These are phyloP conservation scores for Drosophila elegans DNA, from an alignment of 1,140 invertebrate species.

Conservation along the genomic window DNA sequence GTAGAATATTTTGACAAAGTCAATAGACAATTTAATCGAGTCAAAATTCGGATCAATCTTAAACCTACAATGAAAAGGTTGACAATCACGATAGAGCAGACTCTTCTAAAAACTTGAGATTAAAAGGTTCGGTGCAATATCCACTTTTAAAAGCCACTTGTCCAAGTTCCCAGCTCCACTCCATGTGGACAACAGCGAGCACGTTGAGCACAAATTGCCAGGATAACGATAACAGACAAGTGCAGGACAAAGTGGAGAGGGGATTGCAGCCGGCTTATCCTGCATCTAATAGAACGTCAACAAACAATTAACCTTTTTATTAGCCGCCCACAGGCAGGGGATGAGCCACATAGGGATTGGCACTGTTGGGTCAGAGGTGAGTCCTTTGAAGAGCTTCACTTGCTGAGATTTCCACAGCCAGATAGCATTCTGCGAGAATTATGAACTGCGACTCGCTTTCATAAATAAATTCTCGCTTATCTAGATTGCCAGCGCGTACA, in stretches of 20 bases:
- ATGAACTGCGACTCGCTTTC: constrained; percentile 34
- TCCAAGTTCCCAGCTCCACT: constrained; percentile 36
- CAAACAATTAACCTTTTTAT: constrained; percentile 71
- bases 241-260: constrained; percentile 23
- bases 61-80: neutral
- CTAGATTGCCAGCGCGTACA: constrained; percentile 31
- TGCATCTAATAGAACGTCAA: constrained; percentile 55
- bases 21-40: neutral
- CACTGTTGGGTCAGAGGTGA: constrained; percentile 9
- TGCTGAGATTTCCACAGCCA: constrained; percentile 28
- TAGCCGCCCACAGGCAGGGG: constrained; percentile 20
- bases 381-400: constrained; percentile 41
- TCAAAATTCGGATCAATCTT: neutral
- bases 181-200: neutral
- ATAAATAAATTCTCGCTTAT: constrained; percentile 50
- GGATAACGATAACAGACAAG: constrained; percentile 72
- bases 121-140: constrained; percentile 25
- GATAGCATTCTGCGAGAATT: constrained; percentile 45
- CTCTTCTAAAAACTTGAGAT: neutral
- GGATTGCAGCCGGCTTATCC: constrained; percentile 43
- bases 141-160: constrained; percentile 41
- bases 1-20: neutral
- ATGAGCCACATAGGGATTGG: constrained; percentile 31
- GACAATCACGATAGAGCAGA: constrained; percentile 4
- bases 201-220: constrained; percentile 53